These are phyloP conservation scores for Yponomeuta plumbellus DNA, from an alignment of 2,888 invertebrate species.

Conservation along the genomic window DNA sequence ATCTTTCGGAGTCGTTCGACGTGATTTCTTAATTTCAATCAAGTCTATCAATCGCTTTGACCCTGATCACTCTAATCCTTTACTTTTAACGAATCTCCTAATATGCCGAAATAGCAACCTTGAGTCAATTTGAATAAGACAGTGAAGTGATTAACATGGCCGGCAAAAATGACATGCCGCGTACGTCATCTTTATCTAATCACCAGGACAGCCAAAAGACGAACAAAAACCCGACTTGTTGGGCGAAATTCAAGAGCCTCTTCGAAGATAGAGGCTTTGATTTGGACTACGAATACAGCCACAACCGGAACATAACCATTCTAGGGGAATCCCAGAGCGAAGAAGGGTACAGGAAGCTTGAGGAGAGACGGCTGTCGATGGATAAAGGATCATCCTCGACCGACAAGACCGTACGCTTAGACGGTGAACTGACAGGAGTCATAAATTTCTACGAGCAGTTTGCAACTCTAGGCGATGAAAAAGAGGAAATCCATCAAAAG, in stretches of 20 bases:
- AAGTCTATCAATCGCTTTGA: background rate
- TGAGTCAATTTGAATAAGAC: background rate
- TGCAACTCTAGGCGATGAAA: slow-evolving; percentile 50
- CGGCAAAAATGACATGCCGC: background rate
- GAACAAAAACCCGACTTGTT: slow-evolving; percentile 44
- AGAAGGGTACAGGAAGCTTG: slow-evolving; percentile 44
- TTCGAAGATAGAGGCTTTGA: slow-evolving; percentile 68
- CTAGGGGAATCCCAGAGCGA: slow-evolving; percentile 24
- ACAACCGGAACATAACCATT: slow-evolving; percentile 30
- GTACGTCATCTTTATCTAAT: background rate
- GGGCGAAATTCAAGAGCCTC: slow-evolving; percentile 58
- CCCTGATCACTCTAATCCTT: background rate
- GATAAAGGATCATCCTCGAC: background rate
- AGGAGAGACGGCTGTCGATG: slow-evolving; percentile 31
- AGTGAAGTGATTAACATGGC: background rate
- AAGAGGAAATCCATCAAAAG: slow-evolving; percentile 28
- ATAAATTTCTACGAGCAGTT: slow-evolving; percentile 69
- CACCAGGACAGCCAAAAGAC: background rate
- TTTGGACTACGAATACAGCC: slow-evolving; percentile 56
- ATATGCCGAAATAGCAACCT: background rate
- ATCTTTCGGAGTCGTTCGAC: background rate
- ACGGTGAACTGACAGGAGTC: slow-evolving; percentile 45
- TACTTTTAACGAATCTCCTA: background rate
- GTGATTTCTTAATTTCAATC: background rate
- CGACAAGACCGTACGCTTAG: slow-evolving; percentile 32